A percentile compares a stretch with the other conserved stretches of the same genome.
These are phyloP conservation scores for Cheilosia pagana DNA, from an alignment of 2,888 invertebrate genomes.

Conservation along the genomic window DNA sequence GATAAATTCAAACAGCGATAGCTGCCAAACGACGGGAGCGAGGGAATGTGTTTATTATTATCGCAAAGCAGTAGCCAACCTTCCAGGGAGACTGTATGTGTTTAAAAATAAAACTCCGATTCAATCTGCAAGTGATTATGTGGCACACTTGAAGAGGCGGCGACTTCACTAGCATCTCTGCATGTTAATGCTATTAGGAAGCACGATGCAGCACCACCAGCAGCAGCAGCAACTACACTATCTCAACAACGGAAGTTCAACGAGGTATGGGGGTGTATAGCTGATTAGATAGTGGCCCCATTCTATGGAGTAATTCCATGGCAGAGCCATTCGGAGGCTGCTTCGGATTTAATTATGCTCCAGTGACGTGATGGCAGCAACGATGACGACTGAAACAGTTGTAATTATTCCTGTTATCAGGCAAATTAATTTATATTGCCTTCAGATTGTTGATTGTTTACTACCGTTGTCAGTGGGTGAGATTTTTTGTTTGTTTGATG, in stretches of 20 bases:
- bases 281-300: neutral
- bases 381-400: neutral
- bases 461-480: neutral
- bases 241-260: slow-evolving; percentile 1
- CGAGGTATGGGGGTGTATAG: slow-evolving; percentile 1
- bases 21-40: neutral
- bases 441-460: neutral
- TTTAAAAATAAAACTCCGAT: neutral
- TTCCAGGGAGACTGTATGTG: neutral
- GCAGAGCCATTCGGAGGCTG: slow-evolving; percentile 2
- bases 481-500: neutral
- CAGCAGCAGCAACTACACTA: neutral
- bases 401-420: slow-evolving; percentile 8
- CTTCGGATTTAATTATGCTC: slow-evolving; percentile 23
- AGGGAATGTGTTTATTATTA: neutral
- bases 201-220: neutral
- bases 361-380: slow-evolving; percentile 12
- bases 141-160: slow-evolving; percentile 30
- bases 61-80: neutral
- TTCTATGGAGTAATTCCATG: neutral
- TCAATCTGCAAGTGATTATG: slow-evolving; percentile 5
- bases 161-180: slow-evolving; percentile 16
- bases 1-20: neutral
- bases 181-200: slow-evolving; percentile 11
- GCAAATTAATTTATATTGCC: slow-evolving; percentile 10